Conservation (phyloP, 2,797 vertebrate genomes). For the Syngnathus acus region DNA sequence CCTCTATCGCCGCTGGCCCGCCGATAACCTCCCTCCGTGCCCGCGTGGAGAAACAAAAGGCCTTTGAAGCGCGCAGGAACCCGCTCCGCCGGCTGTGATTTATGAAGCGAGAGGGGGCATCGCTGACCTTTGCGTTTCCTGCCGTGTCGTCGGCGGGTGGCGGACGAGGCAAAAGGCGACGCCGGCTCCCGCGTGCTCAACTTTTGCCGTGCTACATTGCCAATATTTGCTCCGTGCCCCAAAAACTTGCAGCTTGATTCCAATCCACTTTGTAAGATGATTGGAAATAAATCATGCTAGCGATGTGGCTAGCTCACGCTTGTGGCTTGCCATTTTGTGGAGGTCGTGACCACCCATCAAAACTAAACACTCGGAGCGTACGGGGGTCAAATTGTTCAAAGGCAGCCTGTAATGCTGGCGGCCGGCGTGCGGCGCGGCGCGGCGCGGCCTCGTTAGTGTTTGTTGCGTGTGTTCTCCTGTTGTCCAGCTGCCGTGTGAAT, state of each 20-base stretch:
- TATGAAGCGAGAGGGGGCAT: constrained; percentile 60
- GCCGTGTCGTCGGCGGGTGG: constrained; percentile 37
- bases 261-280: neutral
- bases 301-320: neutral
- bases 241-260: neutral
- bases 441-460: no score
- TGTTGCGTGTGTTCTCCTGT: constrained; percentile 15
- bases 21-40: constrained; percentile 67
- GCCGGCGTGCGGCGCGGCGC: no score
- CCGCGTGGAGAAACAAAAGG: constrained; percentile 59
- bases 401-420: neutral
- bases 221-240: no score
- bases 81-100: constrained; percentile 54
- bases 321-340: neutral
- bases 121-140: constrained; percentile 60
- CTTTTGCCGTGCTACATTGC: no score
- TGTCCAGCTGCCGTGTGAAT: constrained; percentile 40
- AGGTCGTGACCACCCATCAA: neutral
- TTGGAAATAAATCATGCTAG: neutral
- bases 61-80: constrained; percentile 67
- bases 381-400: neutral
- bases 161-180: neutral
- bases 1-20: constrained; percentile 60
- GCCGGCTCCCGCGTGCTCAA: no score
- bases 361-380: neutral